Conservation (phyloP, 2,888 invertebrate genomes). For the Bedellia somnulentella region DNA sequence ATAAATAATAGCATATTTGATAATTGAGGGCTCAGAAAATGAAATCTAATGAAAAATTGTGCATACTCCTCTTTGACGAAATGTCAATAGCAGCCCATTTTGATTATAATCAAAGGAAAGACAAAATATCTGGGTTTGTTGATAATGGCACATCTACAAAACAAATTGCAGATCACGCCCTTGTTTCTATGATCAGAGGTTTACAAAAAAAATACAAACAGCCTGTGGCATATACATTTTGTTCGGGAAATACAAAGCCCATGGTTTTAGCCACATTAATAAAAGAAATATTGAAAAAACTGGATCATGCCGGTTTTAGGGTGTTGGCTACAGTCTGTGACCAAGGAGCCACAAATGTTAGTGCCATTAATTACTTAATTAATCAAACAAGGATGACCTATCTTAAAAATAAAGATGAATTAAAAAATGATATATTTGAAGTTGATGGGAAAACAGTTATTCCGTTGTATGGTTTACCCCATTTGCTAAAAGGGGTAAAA, state of each 20-base stretch:
- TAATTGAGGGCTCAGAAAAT: too few relatives aligned
- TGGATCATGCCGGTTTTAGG: slow-evolving; percentile 3
- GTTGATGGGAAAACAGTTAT: too few relatives aligned
- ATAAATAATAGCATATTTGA: too few relatives aligned
- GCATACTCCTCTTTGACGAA: slow-evolving; percentile 5
- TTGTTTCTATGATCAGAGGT: slow-evolving; percentile 4
- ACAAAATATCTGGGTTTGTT: slow-evolving; percentile 9
- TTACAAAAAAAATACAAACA: slow-evolving; percentile 5
- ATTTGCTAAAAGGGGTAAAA: slow-evolving; percentile 16
- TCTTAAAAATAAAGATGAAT: slow-evolving; percentile 10
- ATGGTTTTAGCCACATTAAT: slow-evolving; percentile 3
- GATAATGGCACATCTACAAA: too few relatives aligned
- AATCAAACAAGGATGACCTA: too few relatives aligned
- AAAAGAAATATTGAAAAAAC: slow-evolving; percentile 2
- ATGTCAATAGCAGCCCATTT: slow-evolving; percentile 7
- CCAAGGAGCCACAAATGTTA: too few relatives aligned
- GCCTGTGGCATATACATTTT: slow-evolving; percentile 3
- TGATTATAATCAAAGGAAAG: slow-evolving; percentile 7
- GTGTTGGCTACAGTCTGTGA: slow-evolving; percentile 3
- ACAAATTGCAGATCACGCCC: slow-evolving; percentile 2
- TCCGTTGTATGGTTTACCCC: slow-evolving; percentile 17
- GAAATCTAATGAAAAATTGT: slow-evolving; percentile 7
- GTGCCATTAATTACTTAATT: too few relatives aligned
- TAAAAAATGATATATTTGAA: slow-evolving; percentile 11
- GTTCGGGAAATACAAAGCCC: slow-evolving; percentile 3